These are phyloP conservation scores for Theristicus caerulescens DNA, from an alignment of 2,113 vertebrate genomes.

Conservation along the genomic window DNA sequence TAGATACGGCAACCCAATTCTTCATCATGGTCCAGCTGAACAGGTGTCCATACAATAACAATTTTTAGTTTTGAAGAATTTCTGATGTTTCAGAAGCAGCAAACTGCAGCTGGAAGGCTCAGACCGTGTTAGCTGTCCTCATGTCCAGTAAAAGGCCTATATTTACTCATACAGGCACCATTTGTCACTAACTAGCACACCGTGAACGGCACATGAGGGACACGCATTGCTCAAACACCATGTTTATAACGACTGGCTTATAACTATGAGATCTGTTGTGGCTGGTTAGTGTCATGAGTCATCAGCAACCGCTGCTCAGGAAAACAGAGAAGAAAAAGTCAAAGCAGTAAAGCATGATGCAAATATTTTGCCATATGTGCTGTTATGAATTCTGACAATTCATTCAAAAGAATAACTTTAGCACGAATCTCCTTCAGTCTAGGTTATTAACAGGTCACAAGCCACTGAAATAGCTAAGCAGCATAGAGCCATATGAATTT, in stretches of 20 bases:
- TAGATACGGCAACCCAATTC: neutral
- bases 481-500: neutral
- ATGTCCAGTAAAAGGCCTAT: neutral
- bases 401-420: neutral
- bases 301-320: neutral
- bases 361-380: neutral
- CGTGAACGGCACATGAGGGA: neutral
- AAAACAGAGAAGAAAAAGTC: neutral
- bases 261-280: neutral
- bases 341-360: neutral
- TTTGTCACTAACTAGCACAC: neutral
- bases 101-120: neutral
- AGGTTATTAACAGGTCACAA: neutral
- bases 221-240: neutral
- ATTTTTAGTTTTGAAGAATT: neutral
- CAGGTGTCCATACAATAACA: neutral
- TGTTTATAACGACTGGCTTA: neutral
- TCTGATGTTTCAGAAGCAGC: neutral
- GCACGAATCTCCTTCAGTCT: neutral
- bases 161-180: neutral
- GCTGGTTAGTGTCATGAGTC: neutral
- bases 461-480: neutral
- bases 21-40: neutral
- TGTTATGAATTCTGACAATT: neutral
- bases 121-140: neutral